Evolutionary conservation across 2,888 invertebrate genomes (phyloP).

Genomic region (Coelopa pilipes): DNA sequence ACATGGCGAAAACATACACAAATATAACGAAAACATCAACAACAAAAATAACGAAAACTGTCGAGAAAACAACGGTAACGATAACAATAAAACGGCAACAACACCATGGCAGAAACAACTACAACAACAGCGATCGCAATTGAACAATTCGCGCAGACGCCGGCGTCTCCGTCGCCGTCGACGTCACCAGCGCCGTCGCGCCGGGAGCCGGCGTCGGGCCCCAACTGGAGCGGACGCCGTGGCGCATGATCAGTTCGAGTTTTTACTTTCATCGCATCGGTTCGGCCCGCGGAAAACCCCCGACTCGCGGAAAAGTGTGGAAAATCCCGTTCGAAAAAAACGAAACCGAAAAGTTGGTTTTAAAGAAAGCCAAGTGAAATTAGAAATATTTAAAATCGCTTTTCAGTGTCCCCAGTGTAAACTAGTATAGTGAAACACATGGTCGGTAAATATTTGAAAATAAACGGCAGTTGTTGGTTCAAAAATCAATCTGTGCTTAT

Average conservation of each 20-base stretch:
- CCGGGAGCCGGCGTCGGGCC: neutral
- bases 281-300: conserved; percentile 35
- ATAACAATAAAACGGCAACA: neutral
- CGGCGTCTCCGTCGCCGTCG: neutral
- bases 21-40: neutral
- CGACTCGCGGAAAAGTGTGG: too few relatives aligned
- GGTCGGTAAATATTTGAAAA: too few relatives aligned
- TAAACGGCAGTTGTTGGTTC: too few relatives aligned
- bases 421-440: too few relatives aligned
- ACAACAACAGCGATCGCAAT: neutral
- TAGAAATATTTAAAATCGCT: too few relatives aligned
- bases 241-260: conserved; percentile 64
- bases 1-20: neutral
- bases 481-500: too few relatives aligned
- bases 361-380: neutral
- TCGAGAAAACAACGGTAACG: neutral
- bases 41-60: neutral
- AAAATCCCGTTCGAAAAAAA: neutral
- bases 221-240: conserved; percentile 29
- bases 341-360: neutral
- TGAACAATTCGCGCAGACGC: neutral
- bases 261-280: conserved; percentile 67
- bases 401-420: too few relatives aligned
- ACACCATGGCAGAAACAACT: neutral
- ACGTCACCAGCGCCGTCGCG: neutral